Evolutionary conservation across 2,888 invertebrate species (phyloP), one percentile per base, ranked within the genome.

Genomic region (Sesamia inferens): DNA sequence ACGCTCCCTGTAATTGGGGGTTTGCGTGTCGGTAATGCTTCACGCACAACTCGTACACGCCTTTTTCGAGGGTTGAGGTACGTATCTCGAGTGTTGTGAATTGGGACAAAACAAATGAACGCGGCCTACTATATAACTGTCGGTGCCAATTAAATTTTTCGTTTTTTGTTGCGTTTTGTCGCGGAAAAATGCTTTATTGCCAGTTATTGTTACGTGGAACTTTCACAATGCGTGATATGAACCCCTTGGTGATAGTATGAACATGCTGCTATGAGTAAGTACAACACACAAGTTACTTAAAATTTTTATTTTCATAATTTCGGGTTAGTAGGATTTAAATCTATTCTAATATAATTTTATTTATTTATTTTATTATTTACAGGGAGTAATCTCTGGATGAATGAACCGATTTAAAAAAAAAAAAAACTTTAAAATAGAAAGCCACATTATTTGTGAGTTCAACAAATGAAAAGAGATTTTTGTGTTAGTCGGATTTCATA

Each of bases 21-120:
- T 90, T 94, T 86, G 94, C 95, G 94, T 94, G 94, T 88, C 87
- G 80, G 82, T 88, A 85, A 81, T 87, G 90, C 84, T 93, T 89
- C 91, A 92, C 92, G 91, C 92, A 91, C 91, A 87, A 88, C 90
- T 92, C 88, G 75, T 87, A 79, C 85, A 65, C 74, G 68, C 78
- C 76, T 68, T 66, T 83, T 76, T 72, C 54, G 74, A 72, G 68
- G 31, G 62, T 57, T 19, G 57, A 57, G 73, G 66, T 74, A 74
- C 58, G 31, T 22, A 68, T 57, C 71, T 71, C 67, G 78, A 69
- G 64, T 70, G 70, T 76, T 80, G 66, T 70, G 88, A 87, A 87
- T 88, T 88, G 88, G 87, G 86, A 90, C 88, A 90, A 88, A 90
- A 90, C 89, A 90, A 90, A 91, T 89, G 85, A 88, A 89, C 85